Base-by-base conservation (phyloP, 2,797 vertebrate species). In the Coregonus ussuriensis region DNA sequence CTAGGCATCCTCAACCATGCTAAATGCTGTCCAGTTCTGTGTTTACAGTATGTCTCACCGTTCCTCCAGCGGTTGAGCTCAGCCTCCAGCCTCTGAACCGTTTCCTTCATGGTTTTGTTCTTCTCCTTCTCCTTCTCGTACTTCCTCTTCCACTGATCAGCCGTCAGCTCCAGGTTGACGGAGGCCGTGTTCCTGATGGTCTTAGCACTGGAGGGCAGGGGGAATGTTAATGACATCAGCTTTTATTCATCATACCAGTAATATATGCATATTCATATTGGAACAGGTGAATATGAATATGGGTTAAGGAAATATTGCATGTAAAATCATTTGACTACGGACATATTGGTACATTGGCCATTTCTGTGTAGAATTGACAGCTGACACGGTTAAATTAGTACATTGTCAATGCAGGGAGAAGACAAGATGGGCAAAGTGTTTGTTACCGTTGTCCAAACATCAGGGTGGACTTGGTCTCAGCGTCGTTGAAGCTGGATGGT, bases 131-230 rank as follows among this genome's bases (percentile, higher is more conserved):
- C 97, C 88, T 97, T 98, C 89, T 99, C 98, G 0, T 95, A 99
- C 86, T 99, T 99, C 88, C 95, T 99, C 94, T 98, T 99, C 98
- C 98, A 99, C 93, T 99, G 97, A 88, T 99, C 98, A 0, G 98
- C 98, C 0, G 98, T 99, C 91, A 99, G 92, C 89, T 99, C 98
- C 92, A 99, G 93, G 77, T 99, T 99, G 85, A 99, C 96, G 73
- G 95, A 97, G 63, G 97, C 98, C 0, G 97, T 97, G 90, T 99
- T 99, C 93, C 97, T 98, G 90, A 99, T 98, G 53, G 98, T 99
- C 95, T 99, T 99, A 29, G 94, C 94, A 29, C 94, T 95, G 82
- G 13, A 1, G 35, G 70, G 68, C 14, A 78, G 59, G 6, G 59
- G 21, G 25, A 29, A 25, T 25, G 25, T 25, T 9, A 11, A 29